These are phyloP conservation scores for Athalia rosae DNA, from an alignment of 2,888 invertebrate genomes.

Conservation along the genomic window DNA sequence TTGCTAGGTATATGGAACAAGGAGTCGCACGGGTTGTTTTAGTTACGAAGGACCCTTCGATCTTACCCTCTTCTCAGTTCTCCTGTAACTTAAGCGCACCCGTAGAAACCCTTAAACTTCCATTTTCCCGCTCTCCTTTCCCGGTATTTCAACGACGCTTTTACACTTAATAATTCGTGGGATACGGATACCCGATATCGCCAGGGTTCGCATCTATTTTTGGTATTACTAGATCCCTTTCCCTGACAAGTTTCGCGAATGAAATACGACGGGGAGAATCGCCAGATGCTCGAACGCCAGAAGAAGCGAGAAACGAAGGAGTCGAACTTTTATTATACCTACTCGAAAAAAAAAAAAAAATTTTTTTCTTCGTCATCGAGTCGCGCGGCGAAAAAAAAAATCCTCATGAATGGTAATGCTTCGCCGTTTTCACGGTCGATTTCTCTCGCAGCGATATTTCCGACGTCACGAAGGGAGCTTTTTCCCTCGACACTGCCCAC, in stretches of 20 bases:
- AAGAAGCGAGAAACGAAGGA: too few species aligned
- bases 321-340: too few species aligned
- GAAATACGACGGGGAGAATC: too few species aligned
- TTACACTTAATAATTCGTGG: neutral
- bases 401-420: conserved; percentile 1
- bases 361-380: neutral
- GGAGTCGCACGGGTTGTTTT: conserved; percentile 1
- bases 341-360: too few species aligned
- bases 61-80: neutral
- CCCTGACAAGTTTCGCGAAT: too few species aligned
- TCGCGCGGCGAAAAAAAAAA: neutral
- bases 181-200: neutral
- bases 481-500: neutral
- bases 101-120: neutral
- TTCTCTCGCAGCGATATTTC: conserved; percentile 4
- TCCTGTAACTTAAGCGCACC: neutral
- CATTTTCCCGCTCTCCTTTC: neutral
- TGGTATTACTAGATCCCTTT: too few species aligned
- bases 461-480: neutral
- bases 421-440: conserved; percentile 11
- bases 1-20: too few species aligned
- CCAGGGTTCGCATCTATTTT: neutral
- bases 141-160: conserved; percentile 24
- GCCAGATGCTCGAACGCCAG: too few species aligned
- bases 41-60: neutral